A percentile compares a stretch with the other conserved stretches of the same genome.
These are phyloP conservation scores for Dioctria rufipes DNA, from an alignment of 2,888 invertebrate genomes.

Conservation along the genomic window DNA sequence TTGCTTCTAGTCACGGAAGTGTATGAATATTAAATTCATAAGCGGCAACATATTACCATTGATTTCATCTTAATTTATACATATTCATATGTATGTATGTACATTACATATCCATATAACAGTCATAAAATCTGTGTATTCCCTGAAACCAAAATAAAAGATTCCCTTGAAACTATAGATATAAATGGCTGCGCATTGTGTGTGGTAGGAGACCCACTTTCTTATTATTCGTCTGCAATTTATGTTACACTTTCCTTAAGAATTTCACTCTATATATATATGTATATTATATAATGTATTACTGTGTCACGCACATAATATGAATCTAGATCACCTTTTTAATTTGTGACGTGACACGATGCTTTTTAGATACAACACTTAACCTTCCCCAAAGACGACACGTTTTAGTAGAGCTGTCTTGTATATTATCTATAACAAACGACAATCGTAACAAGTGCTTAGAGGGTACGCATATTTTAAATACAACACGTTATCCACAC, in stretches of 20 bases:
- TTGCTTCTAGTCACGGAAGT: slow-evolving; percentile 33
- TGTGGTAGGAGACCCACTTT: no score
- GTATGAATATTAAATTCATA: slow-evolving; percentile 27
- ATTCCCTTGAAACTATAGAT: no score
- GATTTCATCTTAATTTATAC: slow-evolving; percentile 39
- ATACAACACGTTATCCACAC: slow-evolving; percentile 4
- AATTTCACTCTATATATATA: no score
- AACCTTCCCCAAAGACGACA: slow-evolving; percentile 1
- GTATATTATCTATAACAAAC: neutral
- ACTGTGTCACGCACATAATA: slow-evolving; percentile 20
- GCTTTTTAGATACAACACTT: slow-evolving; percentile 12
- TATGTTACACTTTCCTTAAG: no score
- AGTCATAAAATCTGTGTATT: no score
- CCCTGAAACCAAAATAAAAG: neutral
- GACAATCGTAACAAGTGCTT: neutral
- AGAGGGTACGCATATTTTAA: slow-evolving; percentile 1
- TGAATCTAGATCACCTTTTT: slow-evolving; percentile 4
- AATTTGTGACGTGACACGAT: slow-evolving; percentile 35
- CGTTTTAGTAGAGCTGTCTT: neutral
- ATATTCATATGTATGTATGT: neutral
- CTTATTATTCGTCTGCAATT: no score
- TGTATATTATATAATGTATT: no score
- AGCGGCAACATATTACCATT: slow-evolving; percentile 10
- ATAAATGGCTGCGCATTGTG: no score
- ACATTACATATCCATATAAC: slow-evolving; percentile 3